Evolutionary conservation across 2,113 vertebrate genomes (phyloP), one percentile per base, ranked within the genome.

Genomic region (Heterochromis multidens): DNA sequence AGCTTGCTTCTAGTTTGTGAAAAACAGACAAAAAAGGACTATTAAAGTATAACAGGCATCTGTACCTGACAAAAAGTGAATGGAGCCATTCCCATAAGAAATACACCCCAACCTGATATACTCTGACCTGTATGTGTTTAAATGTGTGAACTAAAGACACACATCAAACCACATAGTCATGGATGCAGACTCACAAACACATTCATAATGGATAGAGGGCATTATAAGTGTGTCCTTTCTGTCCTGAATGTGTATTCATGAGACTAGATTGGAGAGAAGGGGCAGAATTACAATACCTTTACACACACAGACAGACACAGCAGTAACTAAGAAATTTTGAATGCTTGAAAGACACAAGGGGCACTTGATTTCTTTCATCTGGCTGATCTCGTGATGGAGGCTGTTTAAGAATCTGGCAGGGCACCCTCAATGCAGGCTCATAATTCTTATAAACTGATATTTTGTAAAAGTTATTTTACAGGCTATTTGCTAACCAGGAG

Each of bases 161-260:
- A 90, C 57, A 67, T 59, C 77, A 67, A 80, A 74, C 3, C 35
- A 56, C 37, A 37, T 37, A 37, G 77, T 58, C 6, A 2, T 79
- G 79, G 60, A 43, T 27, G 78, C 82, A 83, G 82, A 77, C 79
- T 82, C 87, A 79, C 87, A 87, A 88, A 92, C 77, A 72, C 88
- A 93, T 90, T 59, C 88, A 91, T 92, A 89, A 94, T 95, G 81
- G 84, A 92, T 93, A 49, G 83, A 82, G 77, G 87, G 77, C 72
- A 89, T 88, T 90, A 90, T 89, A 90, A 90, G 85, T 52, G 88
- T 85, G 90, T 93, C 77, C 90, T 86, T 89, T 84, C 80, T 76
- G 21, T 81, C 77, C 87, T 89, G 84, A 82, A 84, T 82, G 82
- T 91, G 88, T 87, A 92, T 94, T 93, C 87, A 91, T 90, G 90